Evolutionary conservation across 2,113 vertebrate genomes (phyloP).

Genomic region (Sylvicapra grimmia): DNA sequence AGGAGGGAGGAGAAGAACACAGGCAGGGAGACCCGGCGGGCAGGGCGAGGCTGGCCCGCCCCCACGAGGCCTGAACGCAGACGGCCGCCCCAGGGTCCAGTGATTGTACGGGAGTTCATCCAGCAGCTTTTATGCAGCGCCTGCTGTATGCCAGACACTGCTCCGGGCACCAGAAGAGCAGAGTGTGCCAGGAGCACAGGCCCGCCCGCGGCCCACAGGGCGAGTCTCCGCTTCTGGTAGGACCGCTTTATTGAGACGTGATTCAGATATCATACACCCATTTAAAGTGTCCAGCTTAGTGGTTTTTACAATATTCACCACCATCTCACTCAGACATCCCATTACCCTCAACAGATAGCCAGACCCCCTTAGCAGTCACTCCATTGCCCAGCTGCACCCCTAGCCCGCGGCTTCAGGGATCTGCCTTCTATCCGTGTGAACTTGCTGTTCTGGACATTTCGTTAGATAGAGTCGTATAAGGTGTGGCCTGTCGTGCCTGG

Average conservation of each 20-base stretch:
- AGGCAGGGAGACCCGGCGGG: background rate
- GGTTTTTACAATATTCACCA: background rate
- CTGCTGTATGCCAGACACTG: background rate
- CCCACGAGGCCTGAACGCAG: background rate
- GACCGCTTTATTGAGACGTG: background rate
- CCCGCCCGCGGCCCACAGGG: background rate
- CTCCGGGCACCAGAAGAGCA: background rate
- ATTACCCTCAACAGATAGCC: background rate
- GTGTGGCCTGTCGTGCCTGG: background rate
- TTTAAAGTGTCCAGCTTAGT: background rate
- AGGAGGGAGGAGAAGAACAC: background rate
- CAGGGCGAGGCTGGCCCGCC: background rate
- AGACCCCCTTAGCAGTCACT: background rate
- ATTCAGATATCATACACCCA: background rate
- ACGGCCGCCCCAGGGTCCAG: accelerated
- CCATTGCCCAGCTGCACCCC: background rate
- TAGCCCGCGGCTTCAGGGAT: background rate
- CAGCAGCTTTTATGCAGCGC: background rate
- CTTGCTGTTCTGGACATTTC: background rate
- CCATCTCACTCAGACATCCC: background rate
- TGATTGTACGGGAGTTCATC: accelerated
- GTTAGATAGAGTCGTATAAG: background rate
- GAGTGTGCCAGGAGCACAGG: background rate
- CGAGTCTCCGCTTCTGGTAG: background rate
- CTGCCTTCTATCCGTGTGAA: background rate